Conservation (phyloP, 2,888 invertebrate genomes). For the Busseola fusca region DNA sequence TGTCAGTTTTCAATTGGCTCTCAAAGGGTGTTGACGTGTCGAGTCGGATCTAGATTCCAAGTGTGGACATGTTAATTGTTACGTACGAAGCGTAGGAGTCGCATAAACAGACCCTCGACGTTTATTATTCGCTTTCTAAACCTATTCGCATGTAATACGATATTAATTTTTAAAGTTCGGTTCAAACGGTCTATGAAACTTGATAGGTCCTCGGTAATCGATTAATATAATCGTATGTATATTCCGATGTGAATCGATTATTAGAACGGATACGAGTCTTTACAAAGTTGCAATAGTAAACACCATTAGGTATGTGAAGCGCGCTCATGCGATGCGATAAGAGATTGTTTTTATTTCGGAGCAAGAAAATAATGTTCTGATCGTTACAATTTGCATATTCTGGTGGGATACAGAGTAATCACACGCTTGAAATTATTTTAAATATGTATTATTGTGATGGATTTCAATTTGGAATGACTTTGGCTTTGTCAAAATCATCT, state of each 20-base stretch:
- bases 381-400: constrained; percentile 61
- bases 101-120: constrained; percentile 54
- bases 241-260: constrained; percentile 63
- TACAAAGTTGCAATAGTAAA: constrained; percentile 58
- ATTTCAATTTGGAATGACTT: constrained; percentile 24
- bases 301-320: constrained; percentile 51
- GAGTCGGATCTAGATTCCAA: constrained; percentile 78
- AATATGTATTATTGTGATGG: constrained; percentile 25
- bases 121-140: constrained; percentile 47
- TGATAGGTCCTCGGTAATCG: constrained; percentile 51
- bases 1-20: constrained; percentile 84
- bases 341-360: constrained; percentile 50
- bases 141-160: constrained; percentile 47
- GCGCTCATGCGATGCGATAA: constrained; percentile 52
- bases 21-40: constrained; percentile 83
- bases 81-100: constrained; percentile 72
- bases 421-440: constrained; percentile 48
- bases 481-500: constrained; percentile 11
- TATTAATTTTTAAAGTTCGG: constrained; percentile 38
- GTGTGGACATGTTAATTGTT: constrained; percentile 86
- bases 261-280: constrained; percentile 56
- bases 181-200: constrained; percentile 44
- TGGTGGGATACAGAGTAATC: constrained; percentile 54
- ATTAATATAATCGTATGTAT: constrained; percentile 57
- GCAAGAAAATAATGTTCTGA: constrained; percentile 48